These are phyloP conservation scores for Ostrea denselamellosa DNA, from an alignment of 1,140 invertebrate species.

Conservation along the genomic window DNA sequence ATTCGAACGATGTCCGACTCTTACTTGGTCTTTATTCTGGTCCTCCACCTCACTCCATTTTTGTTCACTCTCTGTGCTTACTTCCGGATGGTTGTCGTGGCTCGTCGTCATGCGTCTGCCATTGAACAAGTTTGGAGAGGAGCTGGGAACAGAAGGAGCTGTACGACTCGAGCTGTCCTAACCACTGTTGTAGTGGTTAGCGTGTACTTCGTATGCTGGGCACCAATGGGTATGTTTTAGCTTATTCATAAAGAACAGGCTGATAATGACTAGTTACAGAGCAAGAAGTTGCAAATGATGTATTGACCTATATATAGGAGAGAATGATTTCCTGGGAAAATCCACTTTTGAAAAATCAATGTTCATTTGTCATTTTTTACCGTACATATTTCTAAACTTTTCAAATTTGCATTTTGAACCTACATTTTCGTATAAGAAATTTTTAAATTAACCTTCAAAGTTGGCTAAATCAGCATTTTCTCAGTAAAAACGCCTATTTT, in stretches of 20 bases:
- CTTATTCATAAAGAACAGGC: constrained; percentile 7
- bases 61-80: constrained; percentile 43
- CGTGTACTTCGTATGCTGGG: constrained; percentile 57
- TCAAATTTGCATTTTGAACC: no score
- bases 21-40: constrained; percentile 42
- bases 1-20: constrained; percentile 45
- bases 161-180: neutral
- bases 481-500: no score
- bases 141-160: constrained; percentile 29
- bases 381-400: no score
- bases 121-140: neutral
- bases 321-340: neutral
- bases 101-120: neutral
- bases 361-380: no score
- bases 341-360: no score
- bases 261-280: neutral
- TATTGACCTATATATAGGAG: neutral
- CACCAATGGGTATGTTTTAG: constrained; percentile 53
- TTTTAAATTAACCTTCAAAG: no score
- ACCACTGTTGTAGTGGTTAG: constrained; percentile 51
- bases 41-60: constrained; percentile 46
- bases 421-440: no score
- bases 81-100: constrained; percentile 17
- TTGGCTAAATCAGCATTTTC: no score
- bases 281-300: neutral